These are phyloP conservation scores for Cariama cristata DNA, from an alignment of 2,113 vertebrate genomes.

Conservation along the genomic window DNA sequence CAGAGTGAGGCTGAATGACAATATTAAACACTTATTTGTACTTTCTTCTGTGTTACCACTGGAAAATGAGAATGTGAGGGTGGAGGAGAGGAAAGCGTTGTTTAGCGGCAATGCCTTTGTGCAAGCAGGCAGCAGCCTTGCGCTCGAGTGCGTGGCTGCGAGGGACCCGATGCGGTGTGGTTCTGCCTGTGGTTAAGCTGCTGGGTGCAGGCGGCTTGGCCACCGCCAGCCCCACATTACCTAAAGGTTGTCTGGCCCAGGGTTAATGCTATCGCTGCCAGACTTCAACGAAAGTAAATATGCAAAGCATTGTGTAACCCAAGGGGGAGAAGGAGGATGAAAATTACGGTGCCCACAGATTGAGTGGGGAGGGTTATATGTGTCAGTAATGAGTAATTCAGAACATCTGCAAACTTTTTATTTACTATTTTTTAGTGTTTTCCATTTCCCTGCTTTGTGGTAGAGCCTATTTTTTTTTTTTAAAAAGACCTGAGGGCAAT, in stretches of 20 bases:
- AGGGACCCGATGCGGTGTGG: accelerated
- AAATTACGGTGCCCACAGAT: slow-evolving; percentile 4
- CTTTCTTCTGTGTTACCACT: background rate
- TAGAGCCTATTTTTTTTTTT: background rate
- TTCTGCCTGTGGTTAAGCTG: background rate
- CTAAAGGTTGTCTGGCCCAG: background rate
- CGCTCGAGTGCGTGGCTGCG: accelerated
- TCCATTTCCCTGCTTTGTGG: slow-evolving; percentile 9
- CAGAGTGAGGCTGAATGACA: background rate
- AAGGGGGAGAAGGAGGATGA: background rate
- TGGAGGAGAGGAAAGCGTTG: background rate
- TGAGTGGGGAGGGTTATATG: background rate
- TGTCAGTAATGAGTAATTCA: slow-evolving; percentile 32
- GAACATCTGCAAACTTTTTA: slow-evolving; percentile 38
- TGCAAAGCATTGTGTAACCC: background rate
- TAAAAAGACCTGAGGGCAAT: background rate
- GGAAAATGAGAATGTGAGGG: background rate
- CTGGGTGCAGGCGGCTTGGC: background rate
- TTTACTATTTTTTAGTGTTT: background rate
- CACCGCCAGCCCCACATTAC: background rate
- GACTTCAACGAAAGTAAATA: background rate
- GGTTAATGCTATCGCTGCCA: background rate
- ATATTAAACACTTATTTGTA: background rate
- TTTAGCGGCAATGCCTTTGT: background rate
- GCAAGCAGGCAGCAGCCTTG: background rate